phyloP scores from a whole-genome alignment of 2,888 invertebrate genomes.

The Trichopria drosophilae region DNA sequence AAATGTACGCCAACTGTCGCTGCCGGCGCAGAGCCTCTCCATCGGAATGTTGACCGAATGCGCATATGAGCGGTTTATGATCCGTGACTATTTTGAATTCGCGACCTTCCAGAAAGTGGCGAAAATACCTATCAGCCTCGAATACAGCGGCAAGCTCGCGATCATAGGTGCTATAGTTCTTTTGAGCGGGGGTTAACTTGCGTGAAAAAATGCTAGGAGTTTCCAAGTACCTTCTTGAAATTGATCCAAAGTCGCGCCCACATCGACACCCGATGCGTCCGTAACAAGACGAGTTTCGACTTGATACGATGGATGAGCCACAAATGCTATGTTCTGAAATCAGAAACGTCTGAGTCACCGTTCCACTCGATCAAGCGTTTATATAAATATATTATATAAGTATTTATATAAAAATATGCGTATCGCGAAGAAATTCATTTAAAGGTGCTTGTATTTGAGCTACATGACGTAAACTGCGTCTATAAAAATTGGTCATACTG shows the following conservation, averaged over 20 bases:
- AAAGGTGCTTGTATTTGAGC: slow-evolving; percentile 34
- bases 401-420: no score
- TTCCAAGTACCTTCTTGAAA: no score
- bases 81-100: slow-evolving; percentile 13
- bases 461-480: slow-evolving; percentile 47
- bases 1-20: no score
- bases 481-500: slow-evolving; percentile 51
- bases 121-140: slow-evolving; percentile 19
- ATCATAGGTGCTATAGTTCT: slow-evolving; percentile 39
- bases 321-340: no score
- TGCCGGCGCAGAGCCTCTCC: no score
- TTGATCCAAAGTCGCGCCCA: no score
- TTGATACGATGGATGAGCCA: slow-evolving; percentile 23
- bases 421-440: slow-evolving; percentile 10
- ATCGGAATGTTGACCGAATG: no score
- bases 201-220: no score
- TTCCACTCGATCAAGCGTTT: slow-evolving; percentile 34
- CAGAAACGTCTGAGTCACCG: slow-evolving; percentile 6
- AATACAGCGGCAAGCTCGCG: slow-evolving; percentile 27
- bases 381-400: no score
- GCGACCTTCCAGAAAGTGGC: slow-evolving; percentile 18
- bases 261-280: slow-evolving; percentile 35
- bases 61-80: no score
- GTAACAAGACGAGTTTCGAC: slow-evolving; percentile 25
- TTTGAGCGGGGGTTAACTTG: slow-evolving; percentile 23